These are phyloP conservation scores for Diorhabda carinulata DNA, from an alignment of 1,140 invertebrate genomes.

Conservation along the genomic window DNA sequence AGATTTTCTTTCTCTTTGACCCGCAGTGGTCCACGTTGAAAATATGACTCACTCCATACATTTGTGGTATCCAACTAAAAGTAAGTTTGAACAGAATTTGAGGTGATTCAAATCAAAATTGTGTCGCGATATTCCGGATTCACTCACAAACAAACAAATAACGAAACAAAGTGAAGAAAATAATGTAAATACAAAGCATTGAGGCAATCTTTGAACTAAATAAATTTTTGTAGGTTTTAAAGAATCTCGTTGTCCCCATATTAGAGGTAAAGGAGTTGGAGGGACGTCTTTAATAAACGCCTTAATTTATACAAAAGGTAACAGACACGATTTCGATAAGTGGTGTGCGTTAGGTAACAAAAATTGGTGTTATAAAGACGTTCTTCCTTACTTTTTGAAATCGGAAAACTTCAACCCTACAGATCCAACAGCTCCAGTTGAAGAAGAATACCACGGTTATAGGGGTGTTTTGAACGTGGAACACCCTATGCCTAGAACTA, in stretches of 20 bases:
- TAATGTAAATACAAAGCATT: too few relatives aligned
- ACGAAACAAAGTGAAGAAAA: too few relatives aligned
- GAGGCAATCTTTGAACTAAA: neutral
- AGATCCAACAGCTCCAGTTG: constrained; percentile 46
- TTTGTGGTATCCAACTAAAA: too few relatives aligned
- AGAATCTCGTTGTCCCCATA: neutral
- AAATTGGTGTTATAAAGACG: constrained; percentile 64
- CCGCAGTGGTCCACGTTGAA: too few relatives aligned
- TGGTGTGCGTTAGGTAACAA: constrained; percentile 62
- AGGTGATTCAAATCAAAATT: too few relatives aligned
- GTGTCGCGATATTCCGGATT: too few relatives aligned
- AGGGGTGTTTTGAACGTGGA: constrained; percentile 14
- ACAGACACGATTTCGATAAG: constrained; percentile 59
- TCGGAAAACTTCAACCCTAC: constrained; percentile 25
- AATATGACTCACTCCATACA: too few relatives aligned
- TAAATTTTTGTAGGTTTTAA: neutral
- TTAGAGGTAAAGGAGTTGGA: constrained; percentile 51
- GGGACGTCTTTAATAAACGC: constrained; percentile 59
- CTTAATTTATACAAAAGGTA: constrained; percentile 63
- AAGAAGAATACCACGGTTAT: constrained; percentile 13
- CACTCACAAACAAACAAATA: too few relatives aligned
- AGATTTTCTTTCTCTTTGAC: too few relatives aligned
- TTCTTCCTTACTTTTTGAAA: constrained; percentile 59
- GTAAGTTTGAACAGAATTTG: too few relatives aligned
- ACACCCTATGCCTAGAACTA: neutral